These are phyloP conservation scores for Condylura cristata DNA, from an alignment of 2,113 vertebrate genomes.

Conservation along the genomic window DNA sequence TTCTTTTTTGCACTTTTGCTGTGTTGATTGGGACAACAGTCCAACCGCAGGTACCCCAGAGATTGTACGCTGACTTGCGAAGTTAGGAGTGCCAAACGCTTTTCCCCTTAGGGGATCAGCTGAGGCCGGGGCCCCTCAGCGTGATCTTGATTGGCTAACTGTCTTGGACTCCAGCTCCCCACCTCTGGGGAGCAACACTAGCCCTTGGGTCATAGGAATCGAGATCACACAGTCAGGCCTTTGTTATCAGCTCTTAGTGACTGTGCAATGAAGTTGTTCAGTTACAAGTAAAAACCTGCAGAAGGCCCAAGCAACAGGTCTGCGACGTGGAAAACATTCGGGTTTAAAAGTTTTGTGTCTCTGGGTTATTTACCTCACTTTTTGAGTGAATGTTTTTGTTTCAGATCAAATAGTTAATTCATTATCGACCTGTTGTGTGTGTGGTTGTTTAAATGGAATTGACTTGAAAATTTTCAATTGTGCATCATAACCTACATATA, in stretches of 20 bases:
- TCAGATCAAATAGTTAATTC: neutral
- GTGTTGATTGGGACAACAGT: neutral
- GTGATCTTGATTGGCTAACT: neutral
- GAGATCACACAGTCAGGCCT: neutral
- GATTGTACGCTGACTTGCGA: neutral
- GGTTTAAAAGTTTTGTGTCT: neutral
- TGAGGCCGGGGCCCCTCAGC: neutral
- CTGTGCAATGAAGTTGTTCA: neutral
- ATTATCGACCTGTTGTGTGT: neutral
- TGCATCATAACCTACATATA: neutral
- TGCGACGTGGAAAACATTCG: neutral
- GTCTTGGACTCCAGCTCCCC: neutral
- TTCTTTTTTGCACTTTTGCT: neutral
- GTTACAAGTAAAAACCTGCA: neutral
- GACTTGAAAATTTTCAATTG: too few species aligned
- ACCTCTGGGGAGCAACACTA: neutral
- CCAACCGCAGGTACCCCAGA: neutral
- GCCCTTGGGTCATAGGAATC: neutral
- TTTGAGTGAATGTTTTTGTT: neutral
- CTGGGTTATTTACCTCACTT: neutral
- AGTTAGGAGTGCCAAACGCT: neutral
- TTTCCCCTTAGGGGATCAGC: neutral
- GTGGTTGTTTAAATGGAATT: too few species aligned
- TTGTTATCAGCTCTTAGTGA: neutral
- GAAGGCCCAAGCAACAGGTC: neutral